Conservation (phyloP, 2,888 invertebrate species). For the Allolobophora icterica region DNA sequence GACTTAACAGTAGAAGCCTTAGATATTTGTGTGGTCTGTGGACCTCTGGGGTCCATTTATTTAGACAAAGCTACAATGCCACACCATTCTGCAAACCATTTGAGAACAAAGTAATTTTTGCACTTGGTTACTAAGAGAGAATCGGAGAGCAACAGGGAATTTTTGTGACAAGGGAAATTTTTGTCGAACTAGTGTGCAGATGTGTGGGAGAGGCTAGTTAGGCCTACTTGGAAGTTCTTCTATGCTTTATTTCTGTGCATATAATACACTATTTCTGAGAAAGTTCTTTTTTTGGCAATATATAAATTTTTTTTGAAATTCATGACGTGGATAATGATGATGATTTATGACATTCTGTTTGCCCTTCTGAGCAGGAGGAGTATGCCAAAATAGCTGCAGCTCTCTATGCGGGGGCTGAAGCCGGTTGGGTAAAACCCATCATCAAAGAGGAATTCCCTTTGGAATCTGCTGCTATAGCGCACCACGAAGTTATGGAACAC, state of each 20-base stretch:
- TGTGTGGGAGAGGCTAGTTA: not conserved
- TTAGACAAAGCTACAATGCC: not conserved
- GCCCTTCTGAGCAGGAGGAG: conserved; percentile 59
- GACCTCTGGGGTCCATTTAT: not conserved
- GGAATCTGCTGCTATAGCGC: conserved; percentile 64
- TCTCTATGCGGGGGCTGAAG: conserved; percentile 63
- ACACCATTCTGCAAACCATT: not conserved
- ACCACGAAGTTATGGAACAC: conserved; percentile 65
- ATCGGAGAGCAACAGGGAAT: not conserved
- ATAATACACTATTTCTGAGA: not conserved
- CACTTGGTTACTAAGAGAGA: not conserved
- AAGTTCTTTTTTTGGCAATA: not conserved
- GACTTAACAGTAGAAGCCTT: not conserved
- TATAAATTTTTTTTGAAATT: not conserved
- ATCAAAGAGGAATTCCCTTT: conserved; percentile 65
- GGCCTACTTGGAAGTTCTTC: not conserved
- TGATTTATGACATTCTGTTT: not conserved
- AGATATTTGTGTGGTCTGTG: not conserved
- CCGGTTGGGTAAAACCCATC: conserved; percentile 66
- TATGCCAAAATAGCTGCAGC: conserved; percentile 61
- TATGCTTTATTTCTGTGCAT: not conserved
- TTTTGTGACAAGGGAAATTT: not conserved
- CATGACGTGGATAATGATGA: not conserved
- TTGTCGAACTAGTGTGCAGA: not conserved
- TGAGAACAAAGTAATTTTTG: not conserved